Evolutionary conservation across 2,797 vertebrate genomes (phyloP), one percentile per base, ranked within the genome.

Genomic region (Bradypus variegatus): DNA sequence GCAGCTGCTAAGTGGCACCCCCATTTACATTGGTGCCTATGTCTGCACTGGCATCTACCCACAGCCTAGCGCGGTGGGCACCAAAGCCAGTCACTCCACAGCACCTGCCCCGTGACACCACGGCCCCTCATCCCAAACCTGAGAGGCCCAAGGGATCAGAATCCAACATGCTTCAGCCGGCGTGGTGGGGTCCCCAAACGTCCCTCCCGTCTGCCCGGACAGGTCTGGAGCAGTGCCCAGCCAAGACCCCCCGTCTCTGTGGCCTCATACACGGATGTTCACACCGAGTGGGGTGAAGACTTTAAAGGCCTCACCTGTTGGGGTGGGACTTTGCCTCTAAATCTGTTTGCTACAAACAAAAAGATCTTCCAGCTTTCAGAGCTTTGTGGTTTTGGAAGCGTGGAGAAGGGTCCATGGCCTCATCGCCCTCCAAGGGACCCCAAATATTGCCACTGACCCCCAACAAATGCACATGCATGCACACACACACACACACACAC

Each of bases 401-500:
- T 14, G 31, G 2, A 11, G 18, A 75, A 15, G 12, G 29, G 53
- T 45, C 19, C 55, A 58, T 19, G 18, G 55, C 55, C 55, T 58
- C 18, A 5, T 58, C 6, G 18, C 55, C 7, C 69, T 69, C 69
- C 12, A 16, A 70, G 69, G 38, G 21, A 7, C 64, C 15, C 64
- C 11, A 14, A 14, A 3, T 31, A 16, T 33, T 14, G 5, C 48
- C 67, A 15, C 27, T 7, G n/a, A 41, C 53, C 45, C 6, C 69
- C 3, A 12, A 19, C 12, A 62, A 41, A 41, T 18, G 14, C 21
- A n/a, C 67, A 73, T 38, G 9, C 9, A 11, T 38, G 4, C 36
- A 8, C 23, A 25, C 12, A 7, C 9, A 3, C 48, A 5, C 16
- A 2, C 12, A 8, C 15, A 53, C 18, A 7, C 12, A 6, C 72